Conservation (phyloP, 2,797 vertebrate genomes). For the Rhabdophis nuchalis region DNA sequence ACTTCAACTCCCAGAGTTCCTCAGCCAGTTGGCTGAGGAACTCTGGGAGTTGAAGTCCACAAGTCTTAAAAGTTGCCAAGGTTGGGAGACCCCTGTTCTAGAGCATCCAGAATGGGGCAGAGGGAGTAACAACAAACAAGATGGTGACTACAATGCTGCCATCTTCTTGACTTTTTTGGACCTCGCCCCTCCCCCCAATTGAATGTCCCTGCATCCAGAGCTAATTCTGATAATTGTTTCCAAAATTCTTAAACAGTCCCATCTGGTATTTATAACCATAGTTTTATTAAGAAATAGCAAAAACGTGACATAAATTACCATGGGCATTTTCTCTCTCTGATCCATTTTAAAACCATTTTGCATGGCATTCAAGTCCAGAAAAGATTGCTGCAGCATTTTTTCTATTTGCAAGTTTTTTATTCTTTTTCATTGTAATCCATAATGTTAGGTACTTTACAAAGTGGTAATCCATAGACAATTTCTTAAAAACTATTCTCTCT, state of each 20-base stretch:
- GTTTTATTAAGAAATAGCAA: background rate
- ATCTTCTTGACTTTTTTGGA: background rate
- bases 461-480: background rate
- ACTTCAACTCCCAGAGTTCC: too few relatives aligned
- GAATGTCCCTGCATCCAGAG: background rate
- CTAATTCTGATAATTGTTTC: background rate
- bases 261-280: background rate
- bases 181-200: background rate
- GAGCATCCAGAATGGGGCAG: background rate
- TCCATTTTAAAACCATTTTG: background rate
- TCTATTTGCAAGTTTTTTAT: background rate
- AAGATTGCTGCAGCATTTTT: background rate
- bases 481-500: background rate
- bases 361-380: background rate
- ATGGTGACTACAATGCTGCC: background rate
- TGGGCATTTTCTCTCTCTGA: background rate
- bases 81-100: too few relatives aligned
- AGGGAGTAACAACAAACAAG: background rate
- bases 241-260: background rate
- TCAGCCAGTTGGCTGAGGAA: too few relatives aligned
- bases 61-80: too few relatives aligned
- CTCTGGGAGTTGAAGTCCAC: too few relatives aligned
- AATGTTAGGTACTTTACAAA: background rate
- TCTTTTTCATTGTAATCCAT: background rate
- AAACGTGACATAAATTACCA: background rate